Base-by-base conservation (phyloP, 2,888 invertebrate species). In the Spilosoma lubricipeda region DNA sequence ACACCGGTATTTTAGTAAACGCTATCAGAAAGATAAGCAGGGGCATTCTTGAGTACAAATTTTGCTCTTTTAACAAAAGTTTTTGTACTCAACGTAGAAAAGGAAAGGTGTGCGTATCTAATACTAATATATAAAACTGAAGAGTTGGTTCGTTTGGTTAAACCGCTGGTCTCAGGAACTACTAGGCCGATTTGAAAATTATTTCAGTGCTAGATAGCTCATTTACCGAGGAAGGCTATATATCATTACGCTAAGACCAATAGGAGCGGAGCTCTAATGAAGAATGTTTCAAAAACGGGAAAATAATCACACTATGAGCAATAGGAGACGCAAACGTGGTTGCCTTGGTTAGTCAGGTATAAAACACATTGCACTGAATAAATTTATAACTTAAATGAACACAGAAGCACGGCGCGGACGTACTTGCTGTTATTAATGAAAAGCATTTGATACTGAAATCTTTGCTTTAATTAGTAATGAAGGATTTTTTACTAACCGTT, bases 1-100 rank as follows among this genome's bases (percentile, higher is more conserved):
- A 67, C 67, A 56, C 30, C 67, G 67, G 66, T 36, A 42, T 42
- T 67, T 45, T 33, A 42, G 59, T 8, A 42, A 67, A 27, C 18
- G 39, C 27, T 56, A 42, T 64, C 56, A 27, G 3, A 23, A 66
- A 45, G 48, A 68, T 73, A 63, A 56, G 67, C 33, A 23, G 15
- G 59, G 36, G 59, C 33, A 42, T 30, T 64, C 39, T 73, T 36
- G 27, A 36, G 33, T 52, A 15, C 33, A 48, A 64, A 30, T 63
- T 69, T 56, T 39, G 56, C 69, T 36, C 69, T n/a, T 39, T 56
- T 36, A 52, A 39, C 52, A 48, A 20, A 18, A 39, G 39, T n/a
- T 48, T 45, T 45, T 48, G 18, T 18, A 20, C 20, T 5, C 15
- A 56, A 69, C 52, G 36, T 23, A 56, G 23, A 69, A 56, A 56